A percentile compares a stretch with the other conserved stretches of the same genome.
Evolutionary conservation across 2,888 invertebrate genomes (phyloP).

Genomic region (Autographa gamma): DNA sequence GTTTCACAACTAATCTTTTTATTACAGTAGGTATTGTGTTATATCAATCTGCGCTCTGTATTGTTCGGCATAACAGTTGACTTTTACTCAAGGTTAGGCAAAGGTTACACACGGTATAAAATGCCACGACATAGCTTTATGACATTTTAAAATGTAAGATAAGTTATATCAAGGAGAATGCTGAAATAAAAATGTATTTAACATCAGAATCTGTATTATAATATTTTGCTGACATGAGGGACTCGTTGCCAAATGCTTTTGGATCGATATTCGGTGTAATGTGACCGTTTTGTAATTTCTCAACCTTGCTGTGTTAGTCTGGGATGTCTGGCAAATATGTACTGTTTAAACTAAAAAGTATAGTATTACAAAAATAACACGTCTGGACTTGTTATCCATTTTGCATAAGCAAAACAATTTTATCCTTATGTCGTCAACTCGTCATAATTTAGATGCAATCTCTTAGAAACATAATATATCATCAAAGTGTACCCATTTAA

Average conservation of each 20-base stretch:
- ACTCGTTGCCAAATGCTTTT: background rate
- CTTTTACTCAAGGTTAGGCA: slow-evolving; percentile 60
- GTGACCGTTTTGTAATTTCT: slow-evolving; percentile 3
- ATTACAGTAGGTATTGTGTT: slow-evolving; percentile 57
- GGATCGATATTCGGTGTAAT: background rate
- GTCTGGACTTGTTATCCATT: background rate
- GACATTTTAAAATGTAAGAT: slow-evolving; percentile 56
- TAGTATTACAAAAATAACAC: background rate
- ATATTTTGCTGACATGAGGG: background rate
- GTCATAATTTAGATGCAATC: too few species aligned
- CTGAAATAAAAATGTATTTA: slow-evolving; percentile 22
- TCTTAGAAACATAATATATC: background rate
- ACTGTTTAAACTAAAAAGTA: background rate
- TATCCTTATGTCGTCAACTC: background rate
- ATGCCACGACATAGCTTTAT: slow-evolving; percentile 54
- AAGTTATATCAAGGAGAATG: slow-evolving; percentile 36
- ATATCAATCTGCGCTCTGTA: slow-evolving; percentile 58
- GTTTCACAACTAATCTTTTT: slow-evolving; percentile 62
- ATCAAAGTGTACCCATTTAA: background rate
- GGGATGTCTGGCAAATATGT: background rate
- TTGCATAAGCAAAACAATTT: background rate
- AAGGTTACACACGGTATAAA: slow-evolving; percentile 56
- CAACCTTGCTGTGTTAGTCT: background rate
- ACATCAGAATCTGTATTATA: background rate
- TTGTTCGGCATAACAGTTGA: slow-evolving; percentile 59